phyloP scores from a whole-genome alignment of 2,888 invertebrate species.

The Biston betularia region DNA sequence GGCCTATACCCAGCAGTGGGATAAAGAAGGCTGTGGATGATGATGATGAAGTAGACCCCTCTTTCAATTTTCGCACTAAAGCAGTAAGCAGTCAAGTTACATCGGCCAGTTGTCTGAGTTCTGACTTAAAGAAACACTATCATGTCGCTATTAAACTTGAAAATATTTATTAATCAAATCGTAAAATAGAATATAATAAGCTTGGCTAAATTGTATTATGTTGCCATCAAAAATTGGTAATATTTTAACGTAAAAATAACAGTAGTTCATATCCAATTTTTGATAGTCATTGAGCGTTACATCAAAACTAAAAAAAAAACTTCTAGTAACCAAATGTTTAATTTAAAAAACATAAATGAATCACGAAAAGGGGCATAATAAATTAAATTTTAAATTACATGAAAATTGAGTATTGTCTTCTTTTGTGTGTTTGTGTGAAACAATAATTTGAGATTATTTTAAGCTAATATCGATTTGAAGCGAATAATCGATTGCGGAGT shows the following conservation, averaged over 20 bases:
- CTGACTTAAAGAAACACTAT: constrained; percentile 8
- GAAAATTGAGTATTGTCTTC: background rate
- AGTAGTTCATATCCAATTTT: background rate
- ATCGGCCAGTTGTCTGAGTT: too few species aligned
- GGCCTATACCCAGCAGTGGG: too few species aligned
- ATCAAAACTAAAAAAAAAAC: background rate
- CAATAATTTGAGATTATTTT: background rate
- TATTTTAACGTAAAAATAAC: constrained; percentile 4
- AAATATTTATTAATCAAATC: constrained; percentile 23
- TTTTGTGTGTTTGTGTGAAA: background rate
- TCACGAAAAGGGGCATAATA: background rate
- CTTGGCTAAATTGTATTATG: constrained; percentile 1
- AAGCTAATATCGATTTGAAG: background rate
- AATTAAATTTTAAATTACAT: background rate
- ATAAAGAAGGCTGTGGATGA: too few species aligned
- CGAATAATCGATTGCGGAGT: background rate
- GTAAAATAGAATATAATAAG: constrained; percentile 12
- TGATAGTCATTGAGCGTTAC: background rate
- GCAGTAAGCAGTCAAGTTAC: too few species aligned
- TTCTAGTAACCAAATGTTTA: background rate
- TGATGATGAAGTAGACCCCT: too few species aligned
- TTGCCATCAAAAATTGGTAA: constrained; percentile 6
- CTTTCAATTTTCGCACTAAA: too few species aligned
- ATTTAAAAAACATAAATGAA: background rate
- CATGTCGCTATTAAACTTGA: constrained; percentile 7